These are phyloP conservation scores for Pocillopora grandis DNA, from an alignment of 92 coral and sea anemone species.

Conservation along the genomic window DNA sequence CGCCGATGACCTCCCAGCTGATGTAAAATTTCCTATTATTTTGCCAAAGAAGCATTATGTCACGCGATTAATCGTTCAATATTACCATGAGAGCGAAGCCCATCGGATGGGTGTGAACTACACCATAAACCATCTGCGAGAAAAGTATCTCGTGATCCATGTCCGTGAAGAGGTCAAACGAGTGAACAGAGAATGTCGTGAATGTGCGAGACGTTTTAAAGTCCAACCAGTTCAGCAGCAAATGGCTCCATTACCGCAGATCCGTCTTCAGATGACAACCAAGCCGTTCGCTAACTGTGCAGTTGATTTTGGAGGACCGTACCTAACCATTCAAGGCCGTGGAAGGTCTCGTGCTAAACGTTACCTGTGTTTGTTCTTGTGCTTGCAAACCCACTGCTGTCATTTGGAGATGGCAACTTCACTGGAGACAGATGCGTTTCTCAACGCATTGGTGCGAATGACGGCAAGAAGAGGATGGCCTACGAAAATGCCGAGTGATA, in stretches of 20 bases:
- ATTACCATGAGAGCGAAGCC: constrained; percentile 50
- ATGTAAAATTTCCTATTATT: constrained; percentile 42
- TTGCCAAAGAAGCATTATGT: constrained; percentile 45
- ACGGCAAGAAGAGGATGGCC: too few species aligned
- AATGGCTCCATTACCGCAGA: constrained; percentile 49
- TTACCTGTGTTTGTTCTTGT: constrained; percentile 51
- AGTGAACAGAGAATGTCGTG: constrained; percentile 18
- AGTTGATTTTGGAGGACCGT: constrained; percentile 51
- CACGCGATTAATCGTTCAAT: constrained; percentile 32
- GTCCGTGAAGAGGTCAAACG: constrained; percentile 45
- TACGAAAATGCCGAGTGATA: too few species aligned
- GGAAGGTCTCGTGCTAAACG: constrained; percentile 53
- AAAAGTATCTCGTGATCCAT: constrained; percentile 51
- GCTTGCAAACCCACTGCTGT: constrained; percentile 55
- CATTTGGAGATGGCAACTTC: constrained; percentile 59
- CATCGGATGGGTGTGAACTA: constrained; percentile 61
- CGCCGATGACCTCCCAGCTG: constrained; percentile 30
- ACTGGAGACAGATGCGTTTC: constrained; percentile 50
- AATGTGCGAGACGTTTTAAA: not conserved
- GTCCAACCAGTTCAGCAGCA: constrained; percentile 35
- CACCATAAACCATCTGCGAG: constrained; percentile 54
- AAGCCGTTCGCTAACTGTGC: constrained; percentile 55
- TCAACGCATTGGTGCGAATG: constrained; percentile 36
- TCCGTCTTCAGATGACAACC: constrained; percentile 32
- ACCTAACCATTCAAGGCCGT: constrained; percentile 39